These are phyloP conservation scores for Erpobdella octoculata DNA, from an alignment of 2,888 invertebrate species.

Conservation along the genomic window DNA sequence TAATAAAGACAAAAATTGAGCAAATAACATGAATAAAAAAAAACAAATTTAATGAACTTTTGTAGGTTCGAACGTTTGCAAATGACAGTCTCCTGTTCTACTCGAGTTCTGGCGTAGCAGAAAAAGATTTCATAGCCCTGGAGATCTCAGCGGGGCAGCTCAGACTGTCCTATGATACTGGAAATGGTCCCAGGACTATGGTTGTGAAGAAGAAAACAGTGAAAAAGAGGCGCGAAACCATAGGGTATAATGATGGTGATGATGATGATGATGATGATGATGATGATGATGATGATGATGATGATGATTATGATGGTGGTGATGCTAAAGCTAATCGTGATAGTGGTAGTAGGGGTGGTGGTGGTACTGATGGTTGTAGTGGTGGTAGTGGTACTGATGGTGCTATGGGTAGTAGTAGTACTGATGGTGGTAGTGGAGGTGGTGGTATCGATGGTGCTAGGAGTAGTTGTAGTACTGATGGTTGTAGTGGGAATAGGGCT, in stretches of 20 bases:
- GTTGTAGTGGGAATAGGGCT: neutral
- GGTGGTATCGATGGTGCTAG: neutral
- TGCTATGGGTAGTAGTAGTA: neutral
- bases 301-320: too few relatives aligned
- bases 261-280: too few relatives aligned
- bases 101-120: conserved; percentile 21
- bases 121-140: conserved; percentile 29
- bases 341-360: too few relatives aligned
- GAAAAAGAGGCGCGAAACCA: too few relatives aligned
- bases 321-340: too few relatives aligned
- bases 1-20: neutral
- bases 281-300: too few relatives aligned
- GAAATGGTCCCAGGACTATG: conserved; percentile 21
- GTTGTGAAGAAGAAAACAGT: too few relatives aligned
- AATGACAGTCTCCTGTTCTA: conserved; percentile 18
- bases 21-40: neutral
- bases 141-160: conserved; percentile 18
- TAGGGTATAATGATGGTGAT: too few relatives aligned
- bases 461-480: neutral
- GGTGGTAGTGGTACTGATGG: neutral
- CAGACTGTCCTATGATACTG: conserved; percentile 24
- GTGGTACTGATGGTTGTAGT: neutral
- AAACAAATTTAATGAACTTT: neutral
- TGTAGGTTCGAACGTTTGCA: conserved; percentile 26
- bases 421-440: too few relatives aligned